Evolutionary conservation across 2,113 vertebrate genomes (phyloP), one percentile per base, ranked within the genome.

Genomic region (Phylloscopus whistleri): DNA sequence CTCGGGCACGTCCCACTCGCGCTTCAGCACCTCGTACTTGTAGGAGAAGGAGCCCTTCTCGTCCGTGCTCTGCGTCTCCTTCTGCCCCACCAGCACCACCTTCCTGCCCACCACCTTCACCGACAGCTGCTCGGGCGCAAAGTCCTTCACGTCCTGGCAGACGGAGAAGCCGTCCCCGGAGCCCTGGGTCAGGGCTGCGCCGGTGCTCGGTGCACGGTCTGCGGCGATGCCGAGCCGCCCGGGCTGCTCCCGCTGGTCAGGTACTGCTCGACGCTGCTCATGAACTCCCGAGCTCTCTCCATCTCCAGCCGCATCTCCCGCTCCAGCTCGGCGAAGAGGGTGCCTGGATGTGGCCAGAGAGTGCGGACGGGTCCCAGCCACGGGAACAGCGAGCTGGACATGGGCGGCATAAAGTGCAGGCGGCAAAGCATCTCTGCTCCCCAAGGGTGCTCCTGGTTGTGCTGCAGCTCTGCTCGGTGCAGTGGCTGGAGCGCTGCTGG

Each of bases 21-120:
- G 62, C 95, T 93, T 95, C 93, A 95, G 58, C 30, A 78, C 85
- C 79, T 97, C 92, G 53, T 97, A 96, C 94, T 97, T 97, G 96
- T 97, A 97, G 69, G 95, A 96, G 91, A 95, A 95, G 43, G 94
- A 91, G 90, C 94, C 94, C 66, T 95, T 95, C 39, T 92, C 94
- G 4, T 0, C 46, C 21, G 46, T 46, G 46, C 46, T 94, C 90
- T 97, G 90, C 0, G 91, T 93, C 90, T 90, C 92, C 90, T 96
- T 97, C 95, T 94, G 91, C 69, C 95, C 95, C 84, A 92, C 84
- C 93, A 17, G 95, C 78, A 94, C 78, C 92, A 94, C 78, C 74
- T 86, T 96, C 84, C 93, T 96, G 91, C 96, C 96, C 96, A 93
- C 93, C 90, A 95, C 89, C 77, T 92, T 97, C 95, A 95, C 94